Conservation (phyloP, 2,113 vertebrate species). For the Siniperca chuatsi region DNA sequence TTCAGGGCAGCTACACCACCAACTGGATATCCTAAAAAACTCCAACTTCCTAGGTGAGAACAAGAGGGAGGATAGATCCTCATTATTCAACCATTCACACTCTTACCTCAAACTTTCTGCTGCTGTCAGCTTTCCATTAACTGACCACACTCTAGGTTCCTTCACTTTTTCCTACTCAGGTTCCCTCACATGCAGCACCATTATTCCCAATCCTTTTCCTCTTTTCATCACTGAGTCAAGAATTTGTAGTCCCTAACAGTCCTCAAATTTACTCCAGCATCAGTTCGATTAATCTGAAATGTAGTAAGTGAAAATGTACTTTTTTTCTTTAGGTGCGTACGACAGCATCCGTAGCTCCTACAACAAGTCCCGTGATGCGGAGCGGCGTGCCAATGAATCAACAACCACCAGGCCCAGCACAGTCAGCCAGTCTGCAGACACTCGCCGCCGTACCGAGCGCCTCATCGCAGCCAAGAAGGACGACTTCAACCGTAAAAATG, state of each 20-base stretch:
- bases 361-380: slow-evolving; percentile 87
- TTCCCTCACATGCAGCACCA: neutral
- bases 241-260: too few relatives aligned
- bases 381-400: slow-evolving; percentile 86
- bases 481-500: slow-evolving; percentile 90
- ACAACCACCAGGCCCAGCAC: slow-evolving; percentile 85
- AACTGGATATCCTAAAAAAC: slow-evolving; percentile 93
- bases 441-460: slow-evolving; percentile 84
- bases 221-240: neutral
- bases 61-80: too few relatives aligned
- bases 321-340: slow-evolving; percentile 88
- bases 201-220: neutral
- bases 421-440: slow-evolving; percentile 87
- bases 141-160: neutral
- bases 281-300: neutral
- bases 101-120: neutral
- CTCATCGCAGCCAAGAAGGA: slow-evolving; percentile 87
- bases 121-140: neutral
- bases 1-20: slow-evolving; percentile 86
- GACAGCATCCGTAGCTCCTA: slow-evolving; percentile 92
- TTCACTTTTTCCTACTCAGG: neutral
- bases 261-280: neutral
- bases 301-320: neutral
- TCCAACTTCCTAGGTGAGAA: slow-evolving; percentile 94
- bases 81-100: neutral